These are phyloP conservation scores for Tachysurus fulvidraco DNA, from an alignment of 2,113 vertebrate genomes.

Conservation along the genomic window DNA sequence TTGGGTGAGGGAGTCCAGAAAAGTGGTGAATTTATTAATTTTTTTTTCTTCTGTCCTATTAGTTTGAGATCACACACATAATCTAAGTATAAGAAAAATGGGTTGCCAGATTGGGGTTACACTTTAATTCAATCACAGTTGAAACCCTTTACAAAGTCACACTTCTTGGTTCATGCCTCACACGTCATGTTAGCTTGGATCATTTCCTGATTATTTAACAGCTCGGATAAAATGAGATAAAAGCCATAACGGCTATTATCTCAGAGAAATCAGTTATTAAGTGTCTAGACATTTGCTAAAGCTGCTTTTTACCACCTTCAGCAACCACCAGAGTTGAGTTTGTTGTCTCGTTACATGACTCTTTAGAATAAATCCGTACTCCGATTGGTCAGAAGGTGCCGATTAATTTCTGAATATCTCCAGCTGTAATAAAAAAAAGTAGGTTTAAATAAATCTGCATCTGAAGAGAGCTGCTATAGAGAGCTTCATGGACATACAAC, in stretches of 20 bases:
- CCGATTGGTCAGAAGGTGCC: neutral
- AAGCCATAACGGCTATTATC: neutral
- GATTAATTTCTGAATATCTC: neutral
- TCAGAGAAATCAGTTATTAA: too few species aligned
- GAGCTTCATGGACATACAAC: too few species aligned
- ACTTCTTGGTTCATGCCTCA: neutral
- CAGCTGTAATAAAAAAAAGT: neutral
- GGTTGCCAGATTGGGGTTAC: neutral
- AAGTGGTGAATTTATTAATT: neutral
- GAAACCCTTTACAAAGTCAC: neutral
- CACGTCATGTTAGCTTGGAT: neutral
- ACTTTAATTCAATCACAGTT: neutral
- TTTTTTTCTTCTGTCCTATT: neutral
- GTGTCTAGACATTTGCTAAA: neutral
- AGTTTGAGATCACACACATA: neutral
- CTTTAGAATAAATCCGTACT: neutral
- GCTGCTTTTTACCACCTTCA: neutral
- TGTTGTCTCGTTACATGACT: neutral
- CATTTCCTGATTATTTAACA: neutral
- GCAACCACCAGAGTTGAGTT: neutral
- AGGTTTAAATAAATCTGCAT: neutral
- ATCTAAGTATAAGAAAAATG: neutral
- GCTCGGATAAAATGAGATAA: neutral
- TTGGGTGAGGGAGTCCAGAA: conserved; percentile 11
- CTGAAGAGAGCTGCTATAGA: too few species aligned